These are phyloP conservation scores for Chrysomela aeneicollis DNA, from an alignment of 2,888 invertebrate genomes.

Conservation along the genomic window DNA sequence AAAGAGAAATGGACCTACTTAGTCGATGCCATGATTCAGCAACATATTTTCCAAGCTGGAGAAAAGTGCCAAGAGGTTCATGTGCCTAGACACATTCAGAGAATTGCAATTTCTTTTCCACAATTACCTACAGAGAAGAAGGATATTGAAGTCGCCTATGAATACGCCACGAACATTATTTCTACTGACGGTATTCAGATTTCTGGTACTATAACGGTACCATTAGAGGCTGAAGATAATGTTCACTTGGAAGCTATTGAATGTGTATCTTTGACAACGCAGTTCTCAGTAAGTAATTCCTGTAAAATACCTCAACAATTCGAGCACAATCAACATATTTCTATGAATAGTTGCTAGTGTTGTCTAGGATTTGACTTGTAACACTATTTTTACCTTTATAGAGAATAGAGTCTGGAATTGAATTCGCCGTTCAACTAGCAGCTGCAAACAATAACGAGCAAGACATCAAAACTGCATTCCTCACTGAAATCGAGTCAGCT, in stretches of 20 bases:
- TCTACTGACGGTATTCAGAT: constrained; percentile 55
- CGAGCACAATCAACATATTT: no score
- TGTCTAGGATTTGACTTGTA: no score
- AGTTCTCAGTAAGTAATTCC: constrained; percentile 41
- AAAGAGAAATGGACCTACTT: constrained; percentile 82
- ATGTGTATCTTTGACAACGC: constrained; percentile 49
- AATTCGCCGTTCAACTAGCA: constrained; percentile 52
- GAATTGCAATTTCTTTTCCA: constrained; percentile 60
- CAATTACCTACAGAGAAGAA: constrained; percentile 48
- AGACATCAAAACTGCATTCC: constrained; percentile 47
- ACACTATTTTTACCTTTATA: constrained; percentile 42
- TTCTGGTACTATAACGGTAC: constrained; percentile 49
- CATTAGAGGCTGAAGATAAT: constrained; percentile 43
- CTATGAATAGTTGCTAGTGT: no score
- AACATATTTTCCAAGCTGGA: constrained; percentile 69
- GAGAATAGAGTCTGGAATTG: constrained; percentile 55
- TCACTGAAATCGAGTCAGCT: constrained; percentile 55
- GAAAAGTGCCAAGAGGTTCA: constrained; percentile 73
- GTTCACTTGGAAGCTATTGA: constrained; percentile 51
- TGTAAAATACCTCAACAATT: no score
- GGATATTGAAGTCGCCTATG: constrained; percentile 52
- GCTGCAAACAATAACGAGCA: constrained; percentile 52
- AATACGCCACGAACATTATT: constrained; percentile 54
- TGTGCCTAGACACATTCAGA: constrained; percentile 71
- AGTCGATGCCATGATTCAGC: constrained; percentile 89